These are phyloP conservation scores for Cladopsammia gracilis DNA, from an alignment of 64 coral and sea anemone species.

Conservation along the genomic window DNA sequence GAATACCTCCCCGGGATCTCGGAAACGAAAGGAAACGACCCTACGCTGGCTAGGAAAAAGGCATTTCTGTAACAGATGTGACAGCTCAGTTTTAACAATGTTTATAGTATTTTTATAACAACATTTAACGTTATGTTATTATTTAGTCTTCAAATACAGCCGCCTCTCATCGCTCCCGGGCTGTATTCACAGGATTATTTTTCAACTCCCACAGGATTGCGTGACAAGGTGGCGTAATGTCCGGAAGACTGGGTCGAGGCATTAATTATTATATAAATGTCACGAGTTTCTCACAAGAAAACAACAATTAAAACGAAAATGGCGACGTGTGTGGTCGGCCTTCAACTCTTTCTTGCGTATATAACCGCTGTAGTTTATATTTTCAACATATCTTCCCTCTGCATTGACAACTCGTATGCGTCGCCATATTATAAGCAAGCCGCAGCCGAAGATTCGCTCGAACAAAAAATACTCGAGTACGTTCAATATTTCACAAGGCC, in stretches of 20 bases:
- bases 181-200: no score
- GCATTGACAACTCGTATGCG: not conserved
- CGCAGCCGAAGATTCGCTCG: not conserved
- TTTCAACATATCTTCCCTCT: not conserved
- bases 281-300: not conserved
- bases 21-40: no score
- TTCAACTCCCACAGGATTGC: not conserved
- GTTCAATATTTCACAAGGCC: slow-evolving; percentile 10
- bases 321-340: no score
- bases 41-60: no score
- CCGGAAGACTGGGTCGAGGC: not conserved
- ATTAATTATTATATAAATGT: not conserved
- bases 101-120: no score
- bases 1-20: no score
- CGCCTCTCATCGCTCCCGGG: no score
- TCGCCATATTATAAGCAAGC: not conserved
- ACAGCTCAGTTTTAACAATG: no score
- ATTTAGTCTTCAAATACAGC: no score
- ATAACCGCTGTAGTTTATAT: not conserved
- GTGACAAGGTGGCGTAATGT: not conserved
- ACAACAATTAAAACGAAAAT: not conserved
- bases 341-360: not conserved
- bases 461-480: not conserved
- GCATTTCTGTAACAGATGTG: no score
- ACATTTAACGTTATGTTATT: no score